These are phyloP conservation scores for Epinephelus moara DNA, from an alignment of 2,113 vertebrate species.

Conservation along the genomic window DNA sequence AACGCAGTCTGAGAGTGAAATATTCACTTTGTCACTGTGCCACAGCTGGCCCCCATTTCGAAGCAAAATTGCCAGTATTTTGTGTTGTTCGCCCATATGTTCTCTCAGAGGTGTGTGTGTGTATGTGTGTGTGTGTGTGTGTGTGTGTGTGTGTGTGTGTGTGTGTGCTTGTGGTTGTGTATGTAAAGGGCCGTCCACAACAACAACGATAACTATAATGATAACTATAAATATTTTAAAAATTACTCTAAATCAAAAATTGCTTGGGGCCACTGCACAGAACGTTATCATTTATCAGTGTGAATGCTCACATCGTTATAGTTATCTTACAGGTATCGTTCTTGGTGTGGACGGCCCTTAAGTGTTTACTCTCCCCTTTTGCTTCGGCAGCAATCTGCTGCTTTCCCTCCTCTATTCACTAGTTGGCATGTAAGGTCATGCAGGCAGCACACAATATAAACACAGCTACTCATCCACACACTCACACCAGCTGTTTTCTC, in stretches of 20 bases:
- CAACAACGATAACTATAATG: too few species aligned
- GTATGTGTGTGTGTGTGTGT: not conserved
- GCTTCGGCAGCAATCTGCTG: constrained; percentile 39
- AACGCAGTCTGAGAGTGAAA: constrained; percentile 37
- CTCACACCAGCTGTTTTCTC: constrained; percentile 50
- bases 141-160: constrained; percentile 5
- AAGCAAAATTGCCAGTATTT: constrained; percentile 40
- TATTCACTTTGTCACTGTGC: constrained; percentile 41
- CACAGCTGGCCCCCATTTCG: constrained; percentile 50
- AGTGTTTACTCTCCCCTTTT: constrained; percentile 40
- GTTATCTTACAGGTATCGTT: too few species aligned
- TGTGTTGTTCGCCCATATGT: constrained; percentile 46
- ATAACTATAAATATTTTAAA: too few species aligned
- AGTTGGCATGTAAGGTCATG: constrained; percentile 65
- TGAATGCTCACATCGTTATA: too few species aligned
- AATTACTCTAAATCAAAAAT: too few species aligned
- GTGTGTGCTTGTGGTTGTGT: constrained; percentile 21
- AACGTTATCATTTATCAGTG: too few species aligned
- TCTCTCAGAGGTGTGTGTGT: constrained; percentile 10
- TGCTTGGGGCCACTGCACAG: too few species aligned
- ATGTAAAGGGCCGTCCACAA: not conserved
- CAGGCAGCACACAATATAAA: constrained; percentile 37
- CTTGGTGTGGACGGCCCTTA: too few species aligned
- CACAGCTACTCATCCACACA: constrained; percentile 34
- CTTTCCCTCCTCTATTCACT: constrained; percentile 36